Percentiles rank a stretch among this genome's conserved stretches.
Evolutionary conservation across 2,797 vertebrate species (phyloP).

Genomic region (Apogon hyalosoma): DNA sequence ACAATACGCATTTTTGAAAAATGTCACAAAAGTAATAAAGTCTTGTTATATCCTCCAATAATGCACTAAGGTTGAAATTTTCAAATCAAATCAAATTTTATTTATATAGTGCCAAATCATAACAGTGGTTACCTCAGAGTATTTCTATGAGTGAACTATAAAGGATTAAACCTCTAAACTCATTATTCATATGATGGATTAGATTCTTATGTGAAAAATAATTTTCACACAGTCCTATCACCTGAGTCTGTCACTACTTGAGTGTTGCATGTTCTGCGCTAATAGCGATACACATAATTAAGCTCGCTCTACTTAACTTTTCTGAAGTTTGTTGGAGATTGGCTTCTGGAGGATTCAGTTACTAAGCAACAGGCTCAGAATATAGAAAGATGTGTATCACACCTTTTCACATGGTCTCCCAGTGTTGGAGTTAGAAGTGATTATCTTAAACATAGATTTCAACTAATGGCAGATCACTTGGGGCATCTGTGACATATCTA

Average conservation of each 20-base stretch:
- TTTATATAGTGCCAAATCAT: too few species aligned
- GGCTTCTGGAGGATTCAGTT: background rate
- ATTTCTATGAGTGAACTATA: too few species aligned
- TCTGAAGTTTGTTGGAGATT: background rate
- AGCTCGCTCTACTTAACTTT: background rate
- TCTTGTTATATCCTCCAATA: too few species aligned
- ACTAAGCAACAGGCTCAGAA: background rate
- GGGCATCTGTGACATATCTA: constrained; percentile 11
- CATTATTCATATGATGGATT: background rate
- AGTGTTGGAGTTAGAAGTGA: background rate
- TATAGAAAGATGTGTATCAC: background rate
- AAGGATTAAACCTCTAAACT: too few species aligned
- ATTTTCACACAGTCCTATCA: background rate
- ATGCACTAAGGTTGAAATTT: too few species aligned
- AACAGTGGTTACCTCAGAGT: too few species aligned
- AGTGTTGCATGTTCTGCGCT: background rate
- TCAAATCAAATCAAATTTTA: too few species aligned
- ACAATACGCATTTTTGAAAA: too few species aligned
- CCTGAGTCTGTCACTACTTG: background rate
- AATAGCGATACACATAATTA: background rate
- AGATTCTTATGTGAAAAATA: background rate
- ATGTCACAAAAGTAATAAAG: too few species aligned
- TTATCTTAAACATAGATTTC: background rate
- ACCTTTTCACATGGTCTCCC: background rate
- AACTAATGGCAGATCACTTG: constrained; percentile 7